Base-by-base conservation (phyloP, 2,888 invertebrate species). In the Conistra vaccinii region DNA sequence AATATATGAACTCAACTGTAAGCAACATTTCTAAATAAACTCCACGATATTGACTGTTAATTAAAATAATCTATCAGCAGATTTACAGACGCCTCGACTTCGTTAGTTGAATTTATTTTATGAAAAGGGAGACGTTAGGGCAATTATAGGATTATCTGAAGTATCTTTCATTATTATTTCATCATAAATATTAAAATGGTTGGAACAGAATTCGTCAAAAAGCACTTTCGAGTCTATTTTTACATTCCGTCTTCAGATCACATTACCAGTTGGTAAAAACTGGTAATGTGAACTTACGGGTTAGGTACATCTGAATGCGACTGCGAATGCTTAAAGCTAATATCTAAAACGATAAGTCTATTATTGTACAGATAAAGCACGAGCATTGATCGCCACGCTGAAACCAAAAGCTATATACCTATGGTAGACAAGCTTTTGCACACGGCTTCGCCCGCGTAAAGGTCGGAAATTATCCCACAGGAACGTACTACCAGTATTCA, bases 101-200 rank as follows among this genome's bases (percentile, higher is more conserved):
- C 53, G 35, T 75, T 29, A 75, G 32, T 53, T 35, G 42, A 26
- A 26, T 53, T 20, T 26, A 60, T 62, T 23, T 75, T 10, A 61
- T 26, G 23, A 17, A 62, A 53, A 67, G 4, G 62, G 7, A 42
- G 17, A 42, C 7, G 5, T 20, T 51, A n/a, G n/a, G 17, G 23
- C 7, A 42, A 55, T 39, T 35, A 61, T 23, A 45, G 26, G 7
- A 53, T 53, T 76, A 35, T 29, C 12, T 42, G 32, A 51, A 66
- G 17, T 32, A 12, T 42, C 14, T 73, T 23, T n/a, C 0, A 26
- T 29, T 26, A 63, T 45, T 55, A 29, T 55, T 53, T 14, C 53
- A 32, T 55, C 9, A 3, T 45, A 20, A 55, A 71, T 69, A 42
- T 69, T n/a, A n/a, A 68, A 69, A 42, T 17, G 3, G n/a, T 42